A percentile compares a stretch with the other conserved stretches of the same genome.
These are phyloP conservation scores for Mya arenaria DNA, from an alignment of 1,140 invertebrate species.

Conservation along the genomic window DNA sequence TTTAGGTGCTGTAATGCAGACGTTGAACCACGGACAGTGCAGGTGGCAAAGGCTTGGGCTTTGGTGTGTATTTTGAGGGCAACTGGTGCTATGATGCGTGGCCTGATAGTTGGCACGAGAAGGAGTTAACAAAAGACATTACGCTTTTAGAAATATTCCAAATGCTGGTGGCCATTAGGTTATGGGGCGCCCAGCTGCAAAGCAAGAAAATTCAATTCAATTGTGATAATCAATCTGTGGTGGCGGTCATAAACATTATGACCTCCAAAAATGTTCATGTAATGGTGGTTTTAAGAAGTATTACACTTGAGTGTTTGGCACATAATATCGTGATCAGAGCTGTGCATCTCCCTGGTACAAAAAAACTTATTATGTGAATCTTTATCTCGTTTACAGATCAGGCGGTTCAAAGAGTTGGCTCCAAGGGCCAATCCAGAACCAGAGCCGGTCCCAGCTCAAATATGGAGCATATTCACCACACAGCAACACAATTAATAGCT, in stretches of 20 bases:
- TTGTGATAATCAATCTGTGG: not conserved
- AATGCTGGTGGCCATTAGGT: constrained; percentile 6
- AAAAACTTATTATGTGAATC: constrained; percentile 25
- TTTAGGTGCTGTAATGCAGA: too few species aligned
- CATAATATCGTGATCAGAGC: constrained; percentile 18
- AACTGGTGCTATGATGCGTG: constrained; percentile 11
- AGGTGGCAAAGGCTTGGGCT: not conserved
- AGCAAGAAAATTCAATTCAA: not conserved
- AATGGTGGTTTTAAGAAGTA: not conserved
- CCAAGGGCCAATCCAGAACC: not conserved
- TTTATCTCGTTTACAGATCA: constrained; percentile 35
- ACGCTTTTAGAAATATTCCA: constrained; percentile 43
- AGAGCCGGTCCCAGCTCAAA: too few species aligned
- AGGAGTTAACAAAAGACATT: constrained; percentile 15
- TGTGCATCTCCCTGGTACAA: not conserved
- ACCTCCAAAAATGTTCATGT: not conserved
- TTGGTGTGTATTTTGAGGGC: constrained; percentile 15
- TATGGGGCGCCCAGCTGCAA: not conserved
- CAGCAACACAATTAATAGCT: too few species aligned
- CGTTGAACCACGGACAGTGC: constrained; percentile 34
- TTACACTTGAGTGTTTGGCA: not conserved
- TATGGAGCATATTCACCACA: too few species aligned
- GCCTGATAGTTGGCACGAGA: constrained; percentile 7
- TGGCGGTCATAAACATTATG: not conserved
- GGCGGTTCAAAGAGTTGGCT: not conserved